These are phyloP conservation scores for Rhinophrynus dorsalis DNA, from an alignment of 2,797 vertebrate genomes.

Conservation along the genomic window DNA sequence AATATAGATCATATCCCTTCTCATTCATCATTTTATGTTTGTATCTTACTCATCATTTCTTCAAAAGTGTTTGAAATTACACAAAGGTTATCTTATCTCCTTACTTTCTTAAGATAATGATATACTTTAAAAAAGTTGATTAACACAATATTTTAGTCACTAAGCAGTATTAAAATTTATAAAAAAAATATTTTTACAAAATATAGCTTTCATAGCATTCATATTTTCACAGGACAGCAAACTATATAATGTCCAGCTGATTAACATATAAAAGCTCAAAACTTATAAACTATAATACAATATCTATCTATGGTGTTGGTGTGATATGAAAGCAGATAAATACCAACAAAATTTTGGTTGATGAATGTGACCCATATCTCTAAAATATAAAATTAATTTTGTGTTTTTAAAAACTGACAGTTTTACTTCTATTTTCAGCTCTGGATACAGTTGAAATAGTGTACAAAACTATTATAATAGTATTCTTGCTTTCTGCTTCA, in stretches of 20 bases:
- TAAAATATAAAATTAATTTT: conserved; percentile 45
- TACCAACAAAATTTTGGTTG: conserved; percentile 25
- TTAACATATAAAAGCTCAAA: conserved; percentile 29
- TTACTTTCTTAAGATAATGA: too few relatives aligned
- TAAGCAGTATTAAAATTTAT: too few relatives aligned
- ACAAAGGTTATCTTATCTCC: too few relatives aligned
- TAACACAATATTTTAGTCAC: too few relatives aligned
- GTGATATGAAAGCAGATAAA: conserved; percentile 21
- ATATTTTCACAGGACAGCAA: neutral
- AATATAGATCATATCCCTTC: too few relatives aligned
- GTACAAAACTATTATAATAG: conserved; percentile 22
- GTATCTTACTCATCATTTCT: too few relatives aligned
- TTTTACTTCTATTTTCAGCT: neutral
- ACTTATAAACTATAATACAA: too few relatives aligned
- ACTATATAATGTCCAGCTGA: conserved; percentile 14
- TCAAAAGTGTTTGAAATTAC: too few relatives aligned
- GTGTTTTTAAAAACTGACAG: conserved; percentile 38
- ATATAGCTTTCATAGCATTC: too few relatives aligned
- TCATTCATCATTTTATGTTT: too few relatives aligned
- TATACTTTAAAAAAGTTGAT: too few relatives aligned
- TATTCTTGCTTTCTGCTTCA: conserved; percentile 6
- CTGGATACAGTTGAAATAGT: neutral
- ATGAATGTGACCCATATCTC: conserved; percentile 33
- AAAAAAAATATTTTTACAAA: too few relatives aligned
- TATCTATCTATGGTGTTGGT: conserved; percentile 20